Base-by-base conservation (phyloP, 2,888 invertebrate genomes). In the Chrysotoxum bicinctum region DNA sequence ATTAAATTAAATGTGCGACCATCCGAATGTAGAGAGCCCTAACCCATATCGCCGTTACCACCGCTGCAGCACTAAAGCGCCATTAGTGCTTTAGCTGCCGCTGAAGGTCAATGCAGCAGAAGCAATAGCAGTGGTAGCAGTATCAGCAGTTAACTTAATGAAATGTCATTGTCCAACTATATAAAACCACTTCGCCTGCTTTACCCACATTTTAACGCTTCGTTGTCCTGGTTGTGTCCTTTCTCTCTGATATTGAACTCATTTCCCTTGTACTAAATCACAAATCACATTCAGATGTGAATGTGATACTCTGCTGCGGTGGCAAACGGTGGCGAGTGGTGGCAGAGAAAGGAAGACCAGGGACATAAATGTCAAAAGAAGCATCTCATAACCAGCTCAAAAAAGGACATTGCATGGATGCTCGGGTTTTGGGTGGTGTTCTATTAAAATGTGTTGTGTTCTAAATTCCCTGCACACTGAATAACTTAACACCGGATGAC, bases 221-320 rank as follows among this genome's bases (percentile, higher is more conserved):
- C 26, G 21, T 66, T 32, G 66, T 50, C 2, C 14, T 35, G 21
- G 21, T 45, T 35, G 48, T 62, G 50, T 60, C 40, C 72, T 72
- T 45, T 45, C n/a, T n/a, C 60, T 40, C 72, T 85, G 85, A 81
- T 85, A 85, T 85, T 85, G 85, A 81, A 81, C 85, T 85, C 85
- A 73, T 81, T 85, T 85, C 48, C 69, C 73, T 54, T 73, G 81
- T 73, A 72, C 85, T 81, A 73, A 81, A 85, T 80, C 76, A 73
- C 60, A 81, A 73, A 85, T 85, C 85, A 85, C 72, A 85, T 81
- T 76, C 85, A 84, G 84, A 84, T 75, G 40, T 7, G 50, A 43
- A 84, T 75, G 40, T 7, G 50, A 43, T 69, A 48, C 12, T 37
- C 43, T n/a, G 35, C 30, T 35, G 66, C 23, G 32, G 14, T 35